These are phyloP conservation scores for Dipodomys spectabilis DNA, from an alignment of 2,113 vertebrate genomes.

Conservation along the genomic window DNA sequence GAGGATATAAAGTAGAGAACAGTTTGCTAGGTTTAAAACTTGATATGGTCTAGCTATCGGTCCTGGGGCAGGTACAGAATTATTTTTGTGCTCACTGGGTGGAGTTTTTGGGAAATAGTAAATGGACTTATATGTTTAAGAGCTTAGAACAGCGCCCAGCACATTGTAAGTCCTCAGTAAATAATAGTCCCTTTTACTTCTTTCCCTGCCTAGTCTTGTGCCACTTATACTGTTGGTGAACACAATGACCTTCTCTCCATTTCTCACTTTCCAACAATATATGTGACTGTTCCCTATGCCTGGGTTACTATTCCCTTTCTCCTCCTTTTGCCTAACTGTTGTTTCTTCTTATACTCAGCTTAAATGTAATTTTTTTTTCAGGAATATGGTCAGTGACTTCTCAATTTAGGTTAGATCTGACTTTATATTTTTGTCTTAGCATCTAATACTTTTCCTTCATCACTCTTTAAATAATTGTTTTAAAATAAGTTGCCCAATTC, in stretches of 20 bases:
- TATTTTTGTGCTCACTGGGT: not conserved
- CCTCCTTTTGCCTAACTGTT: not conserved
- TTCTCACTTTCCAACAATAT: not conserved
- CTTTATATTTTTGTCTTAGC: not conserved
- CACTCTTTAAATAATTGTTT: not conserved
- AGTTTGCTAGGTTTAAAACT: not conserved
- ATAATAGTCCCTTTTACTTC: not conserved
- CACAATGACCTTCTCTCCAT: not conserved
- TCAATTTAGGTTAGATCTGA: not conserved
- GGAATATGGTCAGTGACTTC: not conserved
- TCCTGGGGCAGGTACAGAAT: not conserved
- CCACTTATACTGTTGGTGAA: not conserved
- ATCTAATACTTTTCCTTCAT: not conserved
- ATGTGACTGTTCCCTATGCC: not conserved
- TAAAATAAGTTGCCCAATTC: not conserved
- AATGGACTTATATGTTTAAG: not conserved
- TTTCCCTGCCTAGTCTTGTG: not conserved
- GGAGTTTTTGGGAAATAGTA: not conserved
- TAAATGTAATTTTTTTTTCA: not conserved
- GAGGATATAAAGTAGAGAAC: not conserved
- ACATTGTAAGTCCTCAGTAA: not conserved
- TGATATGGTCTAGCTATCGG: not conserved
- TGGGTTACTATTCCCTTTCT: not conserved
- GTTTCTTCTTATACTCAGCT: not conserved
- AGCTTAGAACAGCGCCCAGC: no score